Base-by-base conservation (phyloP, 2,888 invertebrate genomes). In the Hemithea aestivaria region DNA sequence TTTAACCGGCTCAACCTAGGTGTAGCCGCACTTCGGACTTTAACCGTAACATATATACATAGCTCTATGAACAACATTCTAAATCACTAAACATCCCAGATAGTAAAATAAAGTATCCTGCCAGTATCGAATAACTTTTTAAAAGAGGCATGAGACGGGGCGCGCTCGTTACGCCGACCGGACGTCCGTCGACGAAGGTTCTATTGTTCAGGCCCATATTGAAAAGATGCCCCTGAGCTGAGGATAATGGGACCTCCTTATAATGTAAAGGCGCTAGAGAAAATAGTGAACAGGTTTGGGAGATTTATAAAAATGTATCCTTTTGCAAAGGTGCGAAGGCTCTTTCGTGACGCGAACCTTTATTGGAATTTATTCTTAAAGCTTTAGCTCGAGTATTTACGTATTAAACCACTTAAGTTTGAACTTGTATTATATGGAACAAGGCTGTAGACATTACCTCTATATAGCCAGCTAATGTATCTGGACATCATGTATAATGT, bases 161-260 rank as follows among this genome's bases (percentile, higher is more conserved):
- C 58, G 60, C 56, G 68, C 73, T 78, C 75, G 79, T 79, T 80
- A 78, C 69, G 66, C 57, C 57, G 60, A 50, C 64, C 79, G 79
- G 82, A 82, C 58, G 56, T 80, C 79, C 81, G 73, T 59, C 53
- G 66, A 70, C 73, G 76, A 76, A 67, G 67, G 65, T 59, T 49
- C 60, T 64, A 80, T 84, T 84, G 81, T 83, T 77, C 80, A 63
- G 64, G 52, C 61, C 68, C 70, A 73, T 82, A 82, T 83, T 83
- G 80, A 78, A 80, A 79, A 81, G 78, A 78, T 72, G 76, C 66
- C 70, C 66, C 62, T 53, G 57, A 66, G 70, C 62, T 51, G 63
- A 59, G 67, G 67, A 75, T 78, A 79, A 81, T 77, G 62, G 69
- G 28, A 50, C n/a, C 44, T 52, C 51, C 48, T 47, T 49, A 47